phyloP scores from a whole-genome alignment of 2,888 invertebrate genomes.

The Eurytoma californica region DNA sequence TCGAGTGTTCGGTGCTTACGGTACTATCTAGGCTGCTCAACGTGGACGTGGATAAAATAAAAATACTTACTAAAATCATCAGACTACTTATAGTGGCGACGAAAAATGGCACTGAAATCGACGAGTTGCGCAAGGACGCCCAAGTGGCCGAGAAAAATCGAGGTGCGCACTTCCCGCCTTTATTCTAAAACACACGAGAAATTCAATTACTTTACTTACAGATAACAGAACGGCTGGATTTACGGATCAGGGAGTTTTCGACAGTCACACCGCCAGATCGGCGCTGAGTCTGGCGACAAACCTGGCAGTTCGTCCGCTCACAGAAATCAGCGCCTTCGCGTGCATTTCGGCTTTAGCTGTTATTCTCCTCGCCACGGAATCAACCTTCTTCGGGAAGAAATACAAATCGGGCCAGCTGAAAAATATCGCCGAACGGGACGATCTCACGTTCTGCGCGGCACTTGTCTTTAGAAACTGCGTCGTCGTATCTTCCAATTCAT shows the following conservation, averaged over 20 bases:
- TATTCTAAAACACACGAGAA: too few species aligned
- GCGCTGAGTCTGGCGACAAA: constrained; percentile 72
- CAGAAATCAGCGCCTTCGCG: constrained; percentile 71
- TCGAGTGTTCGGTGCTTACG: constrained; percentile 68
- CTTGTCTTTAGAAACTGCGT: constrained; percentile 71
- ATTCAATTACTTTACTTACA: too few species aligned
- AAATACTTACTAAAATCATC: constrained; percentile 71
- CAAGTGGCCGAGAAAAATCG: constrained; percentile 68
- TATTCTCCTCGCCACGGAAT: constrained; percentile 69
- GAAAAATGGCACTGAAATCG: constrained; percentile 65
- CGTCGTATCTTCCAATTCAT: constrained; percentile 72
- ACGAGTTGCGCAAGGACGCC: constrained; percentile 67
- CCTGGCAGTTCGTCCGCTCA: constrained; percentile 67
- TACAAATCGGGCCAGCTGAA: constrained; percentile 63
- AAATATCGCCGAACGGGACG: constrained; percentile 61
- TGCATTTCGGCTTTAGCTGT: constrained; percentile 70
- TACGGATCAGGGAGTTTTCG: constrained; percentile 66
- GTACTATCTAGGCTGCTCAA: constrained; percentile 68
- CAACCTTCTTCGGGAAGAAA: constrained; percentile 67
- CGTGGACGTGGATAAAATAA: constrained; percentile 69
- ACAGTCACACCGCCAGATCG: constrained; percentile 65
- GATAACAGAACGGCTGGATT: constrained; percentile 72
- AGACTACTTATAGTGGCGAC: constrained; percentile 69
- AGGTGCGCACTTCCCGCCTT: constrained; percentile 60
- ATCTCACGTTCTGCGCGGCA: constrained; percentile 68